Evolutionary conservation across 2,888 invertebrate species (phyloP), one percentile per base, ranked within the genome.

Genomic region (Sphaerophoria taeniata): DNA sequence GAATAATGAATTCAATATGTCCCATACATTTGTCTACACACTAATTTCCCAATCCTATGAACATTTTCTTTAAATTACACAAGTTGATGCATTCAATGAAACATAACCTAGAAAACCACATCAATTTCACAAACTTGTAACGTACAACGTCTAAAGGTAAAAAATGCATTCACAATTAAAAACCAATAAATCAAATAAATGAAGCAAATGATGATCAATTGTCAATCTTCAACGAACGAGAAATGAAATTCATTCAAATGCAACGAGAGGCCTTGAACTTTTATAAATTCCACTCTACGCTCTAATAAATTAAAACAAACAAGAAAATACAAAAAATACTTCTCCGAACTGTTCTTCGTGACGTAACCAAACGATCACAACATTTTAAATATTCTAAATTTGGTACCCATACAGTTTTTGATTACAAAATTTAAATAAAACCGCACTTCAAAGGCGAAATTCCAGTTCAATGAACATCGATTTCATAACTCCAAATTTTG

Each of bases 211-310:
- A 53, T 31, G 14, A 14, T 47, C 47, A 51, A 47, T 11, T 61
- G 61, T 61, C 61, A 9, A 45, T 61, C 61, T 61, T 61, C 33
- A 63, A 47, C 33, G 12, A 43, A 47, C 31, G 14, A 65, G 14
- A 43, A 47, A 65, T 71, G 24, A 63, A 63, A 36, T 11, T 55
- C n/a, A 55, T 55, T 67, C 53, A 47, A 79, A 60, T 36, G n/a
- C 67, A 67, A 56, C 7, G n/a, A 9, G 12, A 63, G 43, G 11
- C 83, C 69, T 78, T 83, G 82, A 78, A 73, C 73, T 82, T 82
- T 33, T 43, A 67, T n/a, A 77, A 71, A 39, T 45, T 69, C 45
- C 65, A 71, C 43, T 65, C 43, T 51, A 61, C 72, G 56, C 24
- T 53, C 33, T 34, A 36, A 43, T 24, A 16, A 11, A 4, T 14